Base-by-base conservation (phyloP, 1,140 invertebrate species). In the Bombus waltoni region DNA sequence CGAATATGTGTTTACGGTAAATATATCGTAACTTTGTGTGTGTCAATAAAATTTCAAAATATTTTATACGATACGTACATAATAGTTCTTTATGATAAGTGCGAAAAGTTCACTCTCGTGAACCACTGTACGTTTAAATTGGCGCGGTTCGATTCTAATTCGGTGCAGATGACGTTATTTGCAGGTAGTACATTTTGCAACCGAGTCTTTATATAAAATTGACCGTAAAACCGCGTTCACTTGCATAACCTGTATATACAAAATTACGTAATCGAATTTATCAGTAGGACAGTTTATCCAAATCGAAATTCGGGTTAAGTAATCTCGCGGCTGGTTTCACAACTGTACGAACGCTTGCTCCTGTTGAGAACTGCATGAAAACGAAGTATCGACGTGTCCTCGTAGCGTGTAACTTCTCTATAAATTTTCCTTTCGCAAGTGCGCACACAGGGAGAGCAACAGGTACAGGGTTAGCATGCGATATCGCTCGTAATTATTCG, bases 201-300 rank as follows among this genome's bases (percentile, higher is more conserved):
- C 81, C 65, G 47, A n/a, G n/a, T 81, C 84, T 83, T 71, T 89
- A 89, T 89, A 89, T 89, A 87, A 89, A 81, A 68, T 79, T 68
- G 66, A 72, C 62, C 68, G 78, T 74, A 70, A 11, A 65, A 62
- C 42, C 57, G 57, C 8, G 35, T 32, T n/a, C 71, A 15, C 38
- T 89, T 88, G 57, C 65, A 40, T 35, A 88, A 82, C 40, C 1
- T 57, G 9, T 38, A 4, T 32, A 42, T 42, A 13, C 35, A 11
- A 35, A 22, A 25, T 73, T 72, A 81, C 28, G 72, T 42, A 87
- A 73, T 88, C 70, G 81, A 38, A 42, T 83, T 89, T 81, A 86
- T 87, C 88, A 89, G 85, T 77, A 80, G 85, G 85, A 25, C 83
- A 71, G 77, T 57, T 79, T 82, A 88, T 89, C 83, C 87, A 38